Evolutionary conservation across 2,797 vertebrate species (phyloP), one percentile per base, ranked within the genome.

Genomic region (Lutjanus campechanus): DNA sequence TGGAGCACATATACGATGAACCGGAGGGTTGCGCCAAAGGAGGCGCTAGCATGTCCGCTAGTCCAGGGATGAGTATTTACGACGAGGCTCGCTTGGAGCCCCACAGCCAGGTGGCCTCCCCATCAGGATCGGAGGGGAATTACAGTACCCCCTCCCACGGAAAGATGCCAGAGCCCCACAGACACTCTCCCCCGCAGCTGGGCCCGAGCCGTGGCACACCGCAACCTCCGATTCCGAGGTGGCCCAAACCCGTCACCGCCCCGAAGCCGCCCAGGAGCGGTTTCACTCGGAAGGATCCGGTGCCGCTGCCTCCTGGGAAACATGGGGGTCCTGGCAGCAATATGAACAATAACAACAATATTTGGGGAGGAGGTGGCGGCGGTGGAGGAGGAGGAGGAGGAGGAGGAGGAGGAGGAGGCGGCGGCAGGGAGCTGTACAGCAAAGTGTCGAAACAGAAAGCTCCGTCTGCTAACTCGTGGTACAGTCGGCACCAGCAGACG

Each of bases 1-100:
- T 43, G 20, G 98, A 98, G 56, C 98, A 98, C 88, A 98, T 99
- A 73, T 99, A 99, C 0, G 98, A 99, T 0, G 98, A 99, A 76
- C 98, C 98, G 0, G 98, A 99, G 70, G 98, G 98, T 0, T 72
- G 93, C 5, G 94, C 92, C 73, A 91, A 88, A 77, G 88, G 75
- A 20, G 67, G 67, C 8, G 13, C 9, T 0, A 16, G 8, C 12
- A 0, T 47, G 11, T 9, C 64, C 0, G 1, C n/a, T 3, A 70
- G 16, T 54, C 73, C 36, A 12, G 76, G 69, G 10, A 2, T 84
- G 25, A 90, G 72, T 63, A 90, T 98, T 85, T 98, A 98, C 0
- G 96, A 98, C 0, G 95, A 97, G 76, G 96, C 97, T 0, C 76
- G 96, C 0, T 79, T 90, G 13, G 93, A 96, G 1, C 87, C 65